phyloP scores from a whole-genome alignment of 2,113 vertebrate species.

The Rhinichthys klamathensis region DNA sequence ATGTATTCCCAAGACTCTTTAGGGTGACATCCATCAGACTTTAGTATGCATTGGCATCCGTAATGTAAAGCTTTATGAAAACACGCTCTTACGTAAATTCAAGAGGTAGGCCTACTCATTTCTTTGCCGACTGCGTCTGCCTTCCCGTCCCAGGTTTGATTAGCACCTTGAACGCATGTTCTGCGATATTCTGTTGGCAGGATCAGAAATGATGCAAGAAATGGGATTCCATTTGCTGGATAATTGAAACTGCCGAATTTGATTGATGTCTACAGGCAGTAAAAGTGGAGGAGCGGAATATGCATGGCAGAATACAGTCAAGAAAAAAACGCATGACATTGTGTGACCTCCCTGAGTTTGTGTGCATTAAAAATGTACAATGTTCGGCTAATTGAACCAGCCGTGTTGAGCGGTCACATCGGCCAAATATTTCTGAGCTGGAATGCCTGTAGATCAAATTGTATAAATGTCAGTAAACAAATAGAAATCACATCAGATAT shows the following conservation, averaged over 20 bases:
- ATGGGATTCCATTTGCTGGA: conserved; percentile 56
- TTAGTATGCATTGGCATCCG: background rate
- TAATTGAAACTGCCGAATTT: conserved; percentile 59
- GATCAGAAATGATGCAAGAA: conserved; percentile 56
- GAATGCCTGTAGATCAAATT: conserved; percentile 31
- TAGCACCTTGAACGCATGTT: conserved; percentile 46
- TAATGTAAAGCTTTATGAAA: conserved; percentile 34
- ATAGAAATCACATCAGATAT: conserved; percentile 50
- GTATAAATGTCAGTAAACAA: conserved; percentile 60
- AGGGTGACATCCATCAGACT: conserved; percentile 7
- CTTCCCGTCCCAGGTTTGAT: conserved; percentile 8
- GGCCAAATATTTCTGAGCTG: conserved; percentile 42
- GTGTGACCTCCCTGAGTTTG: conserved; percentile 56
- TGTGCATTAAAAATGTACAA: conserved; percentile 58
- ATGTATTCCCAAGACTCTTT: background rate
- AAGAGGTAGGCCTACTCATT: background rate
- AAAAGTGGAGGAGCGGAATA: conserved; percentile 36
- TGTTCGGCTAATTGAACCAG: conserved; percentile 60
- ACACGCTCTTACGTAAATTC: background rate
- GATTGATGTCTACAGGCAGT: conserved; percentile 57
- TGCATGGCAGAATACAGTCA: conserved; percentile 31
- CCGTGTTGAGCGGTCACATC: conserved; percentile 38
- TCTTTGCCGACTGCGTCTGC: background rate
- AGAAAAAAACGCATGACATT: conserved; percentile 45
- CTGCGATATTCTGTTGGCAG: conserved; percentile 39